phyloP scores from a whole-genome alignment of 2,888 invertebrate species.

The Drosophila helvetica region DNA sequence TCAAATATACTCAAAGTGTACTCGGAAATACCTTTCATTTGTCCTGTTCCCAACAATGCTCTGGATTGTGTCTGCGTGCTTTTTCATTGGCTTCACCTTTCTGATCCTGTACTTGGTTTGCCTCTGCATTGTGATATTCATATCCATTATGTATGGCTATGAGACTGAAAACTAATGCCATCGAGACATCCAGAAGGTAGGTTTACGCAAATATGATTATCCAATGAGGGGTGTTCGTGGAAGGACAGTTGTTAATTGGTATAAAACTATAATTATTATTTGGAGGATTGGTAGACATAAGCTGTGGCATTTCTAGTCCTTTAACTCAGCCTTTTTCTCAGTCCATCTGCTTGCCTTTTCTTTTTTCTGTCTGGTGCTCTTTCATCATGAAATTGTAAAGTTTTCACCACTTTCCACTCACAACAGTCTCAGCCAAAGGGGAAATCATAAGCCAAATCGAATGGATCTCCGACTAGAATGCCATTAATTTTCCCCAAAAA shows the following conservation, averaged over 20 bases:
- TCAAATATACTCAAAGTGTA: neutral
- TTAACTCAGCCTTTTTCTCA: too few relatives aligned
- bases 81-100: constrained; percentile 19
- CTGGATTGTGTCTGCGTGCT: constrained; percentile 1
- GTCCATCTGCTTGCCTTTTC: too few relatives aligned
- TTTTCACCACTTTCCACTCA: neutral
- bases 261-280: too few relatives aligned
- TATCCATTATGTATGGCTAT: constrained; percentile 4
- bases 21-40: too few relatives aligned
- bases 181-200: neutral
- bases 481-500: constrained; percentile 9
- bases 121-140: neutral
- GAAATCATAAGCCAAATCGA: constrained; percentile 4
- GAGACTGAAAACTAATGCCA: neutral
- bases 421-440: neutral
- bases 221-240: too few relatives aligned
- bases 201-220: neutral
- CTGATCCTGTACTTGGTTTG: constrained; percentile 11
- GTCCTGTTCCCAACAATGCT: neutral
- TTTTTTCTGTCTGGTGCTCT: neutral
- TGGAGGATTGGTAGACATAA: too few relatives aligned
- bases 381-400: neutral
- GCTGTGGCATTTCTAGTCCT: too few relatives aligned
- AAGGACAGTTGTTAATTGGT: too few relatives aligned
- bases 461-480: neutral